Conservation (phyloP, 2,113 vertebrate species). For the Sapajus apella region DNA sequence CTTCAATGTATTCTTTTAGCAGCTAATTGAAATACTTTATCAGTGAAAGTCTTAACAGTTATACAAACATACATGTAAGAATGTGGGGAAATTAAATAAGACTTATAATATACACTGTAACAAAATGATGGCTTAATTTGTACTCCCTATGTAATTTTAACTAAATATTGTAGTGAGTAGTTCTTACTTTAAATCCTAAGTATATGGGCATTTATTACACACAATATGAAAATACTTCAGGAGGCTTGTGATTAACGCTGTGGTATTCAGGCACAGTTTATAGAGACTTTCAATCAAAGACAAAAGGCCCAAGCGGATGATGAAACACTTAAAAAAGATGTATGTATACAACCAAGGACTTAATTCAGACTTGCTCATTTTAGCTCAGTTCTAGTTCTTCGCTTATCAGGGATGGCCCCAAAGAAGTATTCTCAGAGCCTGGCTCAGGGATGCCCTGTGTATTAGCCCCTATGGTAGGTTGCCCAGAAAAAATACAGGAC, state of each 20-base stretch:
- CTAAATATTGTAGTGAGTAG: constrained; percentile 75
- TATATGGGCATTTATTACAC: constrained; percentile 68
- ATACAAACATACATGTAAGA: constrained; percentile 74
- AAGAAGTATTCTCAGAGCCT: neutral
- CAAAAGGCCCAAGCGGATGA: constrained; percentile 62
- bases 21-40: constrained; percentile 85
- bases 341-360: neutral
- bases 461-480: neutral
- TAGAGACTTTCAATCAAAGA: constrained; percentile 71
- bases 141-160: constrained; percentile 71
- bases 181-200: constrained; percentile 69
- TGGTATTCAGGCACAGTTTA: constrained; percentile 61
- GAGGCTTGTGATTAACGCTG: constrained; percentile 69
- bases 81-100: constrained; percentile 66
- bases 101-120: constrained; percentile 65
- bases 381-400: neutral
- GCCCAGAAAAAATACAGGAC: neutral
- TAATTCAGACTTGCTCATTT: neutral
- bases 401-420: neutral
- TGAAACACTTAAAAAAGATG: constrained; percentile 38
- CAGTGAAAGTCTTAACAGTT: constrained; percentile 79
- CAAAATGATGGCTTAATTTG: constrained; percentile 75
- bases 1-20: constrained; percentile 78
- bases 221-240: constrained; percentile 73
- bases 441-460: neutral